A percentile compares a stretch with the other conserved stretches of the same genome.
Evolutionary conservation across 2,888 invertebrate genomes (phyloP).

Genomic region (Mesorhabditis belari): DNA sequence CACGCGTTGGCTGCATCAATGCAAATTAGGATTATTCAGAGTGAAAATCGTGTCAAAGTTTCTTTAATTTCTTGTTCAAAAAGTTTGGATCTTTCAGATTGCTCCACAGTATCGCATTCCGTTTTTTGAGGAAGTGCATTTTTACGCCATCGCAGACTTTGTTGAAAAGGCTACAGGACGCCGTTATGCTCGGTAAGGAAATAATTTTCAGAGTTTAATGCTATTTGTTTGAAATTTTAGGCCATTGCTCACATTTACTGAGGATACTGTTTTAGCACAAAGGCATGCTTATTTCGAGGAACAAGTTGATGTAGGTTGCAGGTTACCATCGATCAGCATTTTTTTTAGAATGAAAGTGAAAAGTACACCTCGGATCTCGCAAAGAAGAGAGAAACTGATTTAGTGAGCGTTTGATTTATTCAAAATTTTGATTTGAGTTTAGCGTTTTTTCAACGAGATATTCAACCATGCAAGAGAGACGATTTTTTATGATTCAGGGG

Average conservation of each 20-base stretch:
- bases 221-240: not conserved
- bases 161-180: constrained; percentile 33
- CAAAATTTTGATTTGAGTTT: too few species aligned
- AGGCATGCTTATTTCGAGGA: too few species aligned
- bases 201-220: not conserved
- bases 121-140: constrained; percentile 93
- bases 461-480: too few species aligned
- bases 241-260: not conserved
- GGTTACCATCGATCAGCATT: too few species aligned
- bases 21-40: constrained; percentile 87
- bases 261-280: not conserved
- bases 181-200: constrained; percentile 20
- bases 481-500: too few species aligned
- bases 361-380: too few species aligned
- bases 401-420: too few species aligned
- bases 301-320: too few species aligned
- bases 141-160: constrained; percentile 66
- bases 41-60: constrained; percentile 86
- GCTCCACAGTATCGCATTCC: constrained; percentile 95
- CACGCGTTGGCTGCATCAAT: constrained; percentile 92
- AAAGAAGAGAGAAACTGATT: too few species aligned
- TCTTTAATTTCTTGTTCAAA: not conserved
- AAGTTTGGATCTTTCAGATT: constrained; percentile 63
- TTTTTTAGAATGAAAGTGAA: too few species aligned
- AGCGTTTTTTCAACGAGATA: too few species aligned